A percentile compares a stretch with the other conserved stretches of the same genome.
These are phyloP conservation scores for Neodiprion virginianus DNA, from an alignment of 1,140 invertebrate genomes.

Conservation along the genomic window DNA sequence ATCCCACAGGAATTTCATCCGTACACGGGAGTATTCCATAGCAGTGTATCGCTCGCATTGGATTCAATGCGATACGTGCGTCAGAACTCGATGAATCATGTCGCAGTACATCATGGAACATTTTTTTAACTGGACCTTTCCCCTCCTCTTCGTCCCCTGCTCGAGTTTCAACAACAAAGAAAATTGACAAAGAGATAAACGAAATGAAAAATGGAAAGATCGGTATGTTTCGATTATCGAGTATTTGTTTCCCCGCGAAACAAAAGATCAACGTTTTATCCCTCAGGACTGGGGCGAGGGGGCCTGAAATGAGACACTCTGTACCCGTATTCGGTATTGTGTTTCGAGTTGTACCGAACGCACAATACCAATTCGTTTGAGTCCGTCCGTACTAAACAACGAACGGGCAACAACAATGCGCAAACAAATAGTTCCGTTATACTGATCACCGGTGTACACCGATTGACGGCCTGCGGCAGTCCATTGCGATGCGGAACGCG, in stretches of 20 bases:
- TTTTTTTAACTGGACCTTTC: too few species aligned
- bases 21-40: too few species aligned
- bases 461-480: slow-evolving; percentile 21
- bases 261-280: background rate
- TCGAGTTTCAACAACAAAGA: too few species aligned
- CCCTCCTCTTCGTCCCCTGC: too few species aligned
- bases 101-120: too few species aligned
- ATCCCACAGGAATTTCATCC: too few species aligned
- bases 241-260: background rate
- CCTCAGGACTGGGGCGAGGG: background rate
- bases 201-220: background rate
- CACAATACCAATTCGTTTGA: background rate
- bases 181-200: too few species aligned
- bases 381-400: slow-evolving; percentile 25
- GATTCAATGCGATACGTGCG: too few species aligned
- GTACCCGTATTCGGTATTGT: background rate
- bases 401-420: slow-evolving; percentile 48
- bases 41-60: too few species aligned
- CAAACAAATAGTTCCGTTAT: slow-evolving; percentile 55
- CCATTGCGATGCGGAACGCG: slow-evolving; percentile 25
- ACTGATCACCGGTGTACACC: slow-evolving; percentile 48
- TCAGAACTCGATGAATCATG: too few species aligned
- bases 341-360: background rate
- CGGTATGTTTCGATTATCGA: background rate
- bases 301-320: background rate